A percentile compares a stretch with the other conserved stretches of the same genome.
phyloP scores from a whole-genome alignment of 2,888 invertebrate genomes.

The Sialis fuliginosa region DNA sequence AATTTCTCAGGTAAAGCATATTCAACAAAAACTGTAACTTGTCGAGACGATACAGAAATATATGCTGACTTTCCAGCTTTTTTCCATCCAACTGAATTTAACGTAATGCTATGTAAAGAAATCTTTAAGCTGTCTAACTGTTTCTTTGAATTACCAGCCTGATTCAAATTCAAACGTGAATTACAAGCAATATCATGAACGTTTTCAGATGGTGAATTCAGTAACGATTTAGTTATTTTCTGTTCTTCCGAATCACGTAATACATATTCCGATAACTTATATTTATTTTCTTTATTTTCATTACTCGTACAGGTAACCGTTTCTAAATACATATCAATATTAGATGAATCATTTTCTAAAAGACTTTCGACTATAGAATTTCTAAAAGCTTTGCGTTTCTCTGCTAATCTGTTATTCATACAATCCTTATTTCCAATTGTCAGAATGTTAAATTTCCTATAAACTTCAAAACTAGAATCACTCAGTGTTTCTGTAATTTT shows the following conservation, averaged over 20 bases:
- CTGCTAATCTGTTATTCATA: constrained; percentile 12
- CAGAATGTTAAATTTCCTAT: not conserved
- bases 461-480: not conserved
- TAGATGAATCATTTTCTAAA: constrained; percentile 22
- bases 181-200: constrained; percentile 17
- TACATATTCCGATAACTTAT: no score
- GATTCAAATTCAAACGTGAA: not conserved
- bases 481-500: not conserved
- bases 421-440: not conserved
- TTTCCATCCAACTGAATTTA: constrained; percentile 27
- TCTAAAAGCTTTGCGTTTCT: constrained; percentile 21
- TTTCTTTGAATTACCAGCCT: constrained; percentile 12
- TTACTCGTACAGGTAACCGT: not conserved
- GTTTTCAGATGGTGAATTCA: constrained; percentile 1
- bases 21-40: constrained; percentile 27
- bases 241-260: no score
- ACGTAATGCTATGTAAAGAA: constrained; percentile 23
- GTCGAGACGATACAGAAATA: constrained; percentile 8
- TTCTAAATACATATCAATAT: constrained; percentile 12
- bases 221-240: not conserved
- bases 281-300: no score
- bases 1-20: constrained; percentile 24
- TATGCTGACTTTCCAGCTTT: constrained; percentile 16
- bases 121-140: constrained; percentile 27
- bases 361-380: constrained; percentile 24